Evolutionary conservation across 2,797 vertebrate genomes (phyloP).

Genomic region (Serranus cabrilla): DNA sequence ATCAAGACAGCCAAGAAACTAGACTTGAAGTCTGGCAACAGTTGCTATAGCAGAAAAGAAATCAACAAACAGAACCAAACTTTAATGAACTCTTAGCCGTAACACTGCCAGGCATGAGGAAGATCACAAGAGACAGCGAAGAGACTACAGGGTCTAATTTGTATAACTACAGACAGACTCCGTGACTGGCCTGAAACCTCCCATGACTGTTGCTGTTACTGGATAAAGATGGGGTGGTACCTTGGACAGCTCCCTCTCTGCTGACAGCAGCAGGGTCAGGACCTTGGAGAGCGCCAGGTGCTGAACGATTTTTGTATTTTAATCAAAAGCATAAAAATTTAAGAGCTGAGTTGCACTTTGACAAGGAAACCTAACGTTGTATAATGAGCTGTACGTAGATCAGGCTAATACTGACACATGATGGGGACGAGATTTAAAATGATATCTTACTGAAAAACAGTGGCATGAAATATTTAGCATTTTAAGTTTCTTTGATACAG

Average conservation of each 20-base stretch:
- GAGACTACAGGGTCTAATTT: neutral
- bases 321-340: neutral
- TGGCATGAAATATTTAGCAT: neutral
- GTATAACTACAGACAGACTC: neutral
- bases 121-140: neutral
- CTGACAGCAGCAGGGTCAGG: slow-evolving; percentile 11
- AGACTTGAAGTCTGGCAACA: too few species aligned
- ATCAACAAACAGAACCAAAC: neutral
- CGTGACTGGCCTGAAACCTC: neutral
- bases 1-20: neutral
- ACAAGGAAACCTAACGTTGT: neutral
- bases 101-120: neutral
- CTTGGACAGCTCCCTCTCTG: slow-evolving; percentile 31
- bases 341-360: neutral
- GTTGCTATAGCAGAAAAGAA: neutral
- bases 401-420: neutral
- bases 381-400: neutral
- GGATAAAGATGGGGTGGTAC: slow-evolving; percentile 26
- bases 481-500: neutral
- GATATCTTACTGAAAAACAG: neutral
- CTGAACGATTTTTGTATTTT: neutral
- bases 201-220: neutral
- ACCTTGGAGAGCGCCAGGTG: neutral
- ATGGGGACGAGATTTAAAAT: slow-evolving; percentile 1
- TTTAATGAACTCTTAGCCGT: neutral